Conservation (phyloP, 2,797 vertebrate species). For the Helostoma temminkii region DNA sequence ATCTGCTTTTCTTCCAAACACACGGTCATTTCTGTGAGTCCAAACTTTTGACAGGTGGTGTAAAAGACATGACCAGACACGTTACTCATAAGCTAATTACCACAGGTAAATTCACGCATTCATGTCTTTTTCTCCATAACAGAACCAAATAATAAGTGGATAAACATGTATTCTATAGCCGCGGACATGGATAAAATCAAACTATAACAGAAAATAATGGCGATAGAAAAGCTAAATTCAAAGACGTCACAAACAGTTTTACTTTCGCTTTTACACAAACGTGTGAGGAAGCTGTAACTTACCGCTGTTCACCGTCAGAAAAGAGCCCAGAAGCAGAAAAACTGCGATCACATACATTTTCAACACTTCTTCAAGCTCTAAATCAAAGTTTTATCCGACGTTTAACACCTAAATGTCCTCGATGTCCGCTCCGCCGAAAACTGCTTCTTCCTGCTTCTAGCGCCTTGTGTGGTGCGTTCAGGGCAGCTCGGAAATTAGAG, state of each 20-base stretch:
- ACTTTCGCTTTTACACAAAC: constrained; percentile 26
- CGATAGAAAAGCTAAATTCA: background rate
- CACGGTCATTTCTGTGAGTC: no score
- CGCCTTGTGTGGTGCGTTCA: constrained; percentile 19
- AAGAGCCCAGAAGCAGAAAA: background rate
- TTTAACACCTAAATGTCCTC: rapidly evolving
- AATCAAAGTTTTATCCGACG: background rate
- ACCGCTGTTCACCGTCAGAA: constrained; percentile 28
- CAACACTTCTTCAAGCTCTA: rapidly evolving
- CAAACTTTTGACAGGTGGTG: no score
- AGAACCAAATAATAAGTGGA: no score
- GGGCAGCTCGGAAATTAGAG: background rate
- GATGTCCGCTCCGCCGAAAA: no score
- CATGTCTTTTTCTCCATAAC: no score
- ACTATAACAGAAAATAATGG: no score
- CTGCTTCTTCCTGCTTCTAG: background rate
- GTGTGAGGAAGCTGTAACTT: background rate
- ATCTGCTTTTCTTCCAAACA: no score
- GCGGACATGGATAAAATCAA: background rate
- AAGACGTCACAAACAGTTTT: constrained; percentile 20
- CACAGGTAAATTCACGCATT: no score
- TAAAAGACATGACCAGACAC: no score
- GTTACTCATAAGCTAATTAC: no score
- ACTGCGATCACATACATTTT: background rate
- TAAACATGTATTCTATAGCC: background rate